Conservation (phyloP, 2,797 vertebrate species). For the Girardinus metallicus region DNA sequence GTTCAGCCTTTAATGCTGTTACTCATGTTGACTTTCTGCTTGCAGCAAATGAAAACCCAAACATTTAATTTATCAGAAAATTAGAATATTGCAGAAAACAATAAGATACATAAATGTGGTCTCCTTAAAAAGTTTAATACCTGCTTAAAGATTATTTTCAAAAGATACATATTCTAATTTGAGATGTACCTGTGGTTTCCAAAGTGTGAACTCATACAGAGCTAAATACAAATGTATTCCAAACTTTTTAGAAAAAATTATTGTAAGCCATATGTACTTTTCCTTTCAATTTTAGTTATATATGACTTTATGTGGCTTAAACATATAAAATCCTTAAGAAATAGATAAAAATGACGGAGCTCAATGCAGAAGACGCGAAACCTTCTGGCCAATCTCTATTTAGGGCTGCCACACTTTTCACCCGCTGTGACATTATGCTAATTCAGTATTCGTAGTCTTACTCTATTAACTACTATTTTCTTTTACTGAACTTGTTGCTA, state of each 20-base stretch:
- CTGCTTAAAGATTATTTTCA: not conserved
- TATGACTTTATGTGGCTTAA: not conserved
- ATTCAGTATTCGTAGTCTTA: constrained; percentile 26
- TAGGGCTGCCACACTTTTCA: constrained; percentile 41
- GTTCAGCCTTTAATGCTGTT: not conserved
- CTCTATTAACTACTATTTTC: constrained; percentile 25
- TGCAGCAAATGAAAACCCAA: not conserved
- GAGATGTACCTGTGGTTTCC: not conserved
- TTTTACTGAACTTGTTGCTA: constrained; percentile 43
- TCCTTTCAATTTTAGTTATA: not conserved
- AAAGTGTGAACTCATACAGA: not conserved
- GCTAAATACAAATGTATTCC: not conserved
- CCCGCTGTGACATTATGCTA: constrained; percentile 41
- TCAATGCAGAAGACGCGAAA: constrained; percentile 69
- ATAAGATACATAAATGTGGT: not conserved
- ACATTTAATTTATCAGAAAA: not conserved
- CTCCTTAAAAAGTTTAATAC: not conserved
- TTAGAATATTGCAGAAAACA: not conserved
- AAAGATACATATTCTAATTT: not conserved
- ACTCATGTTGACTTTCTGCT: not conserved
- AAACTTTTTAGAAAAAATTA: not conserved
- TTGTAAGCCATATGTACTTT: not conserved
- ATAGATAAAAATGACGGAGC: not conserved
- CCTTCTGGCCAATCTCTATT: constrained; percentile 37
- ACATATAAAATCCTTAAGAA: constrained; percentile 2